A percentile compares a stretch with the other conserved stretches of the same genome.
Conservation (phyloP, 2,888 invertebrate species). For the Oligia fasciuncula region DNA sequence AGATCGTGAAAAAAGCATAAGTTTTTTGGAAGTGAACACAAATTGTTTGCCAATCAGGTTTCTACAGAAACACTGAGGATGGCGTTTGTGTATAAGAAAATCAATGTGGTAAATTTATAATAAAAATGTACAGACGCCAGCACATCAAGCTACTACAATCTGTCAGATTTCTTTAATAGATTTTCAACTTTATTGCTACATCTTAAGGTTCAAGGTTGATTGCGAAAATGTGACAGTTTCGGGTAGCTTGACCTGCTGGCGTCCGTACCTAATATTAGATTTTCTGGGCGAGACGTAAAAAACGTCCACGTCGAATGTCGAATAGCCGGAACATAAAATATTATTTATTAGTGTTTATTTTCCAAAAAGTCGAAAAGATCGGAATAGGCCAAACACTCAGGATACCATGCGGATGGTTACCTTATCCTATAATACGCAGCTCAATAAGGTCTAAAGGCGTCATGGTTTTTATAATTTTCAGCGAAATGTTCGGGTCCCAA, state of each 20-base stretch:
- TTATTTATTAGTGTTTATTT: neutral
- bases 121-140: neutral
- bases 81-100: conserved; percentile 20
- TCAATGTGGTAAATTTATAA: conserved; percentile 9
- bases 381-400: too few relatives aligned
- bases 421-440: too few relatives aligned
- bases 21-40: neutral
- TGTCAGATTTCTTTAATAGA: too few relatives aligned
- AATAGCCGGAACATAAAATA: too few relatives aligned
- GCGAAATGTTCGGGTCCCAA: conserved; percentile 37
- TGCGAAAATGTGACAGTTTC: too few relatives aligned
- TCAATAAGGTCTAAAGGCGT: too few relatives aligned
- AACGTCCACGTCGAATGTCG: neutral
- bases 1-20: neutral
- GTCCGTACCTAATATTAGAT: too few relatives aligned
- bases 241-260: too few relatives aligned
- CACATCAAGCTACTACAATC: too few relatives aligned
- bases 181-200: too few relatives aligned
- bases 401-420: neutral
- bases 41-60: conserved; percentile 20
- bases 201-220: too few relatives aligned
- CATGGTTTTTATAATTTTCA: conserved; percentile 14
- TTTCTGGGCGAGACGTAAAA: neutral
- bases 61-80: conserved; percentile 10
- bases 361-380: neutral